phyloP scores from a whole-genome alignment of 1,140 invertebrate species.

The Eurosta solidaginis region DNA sequence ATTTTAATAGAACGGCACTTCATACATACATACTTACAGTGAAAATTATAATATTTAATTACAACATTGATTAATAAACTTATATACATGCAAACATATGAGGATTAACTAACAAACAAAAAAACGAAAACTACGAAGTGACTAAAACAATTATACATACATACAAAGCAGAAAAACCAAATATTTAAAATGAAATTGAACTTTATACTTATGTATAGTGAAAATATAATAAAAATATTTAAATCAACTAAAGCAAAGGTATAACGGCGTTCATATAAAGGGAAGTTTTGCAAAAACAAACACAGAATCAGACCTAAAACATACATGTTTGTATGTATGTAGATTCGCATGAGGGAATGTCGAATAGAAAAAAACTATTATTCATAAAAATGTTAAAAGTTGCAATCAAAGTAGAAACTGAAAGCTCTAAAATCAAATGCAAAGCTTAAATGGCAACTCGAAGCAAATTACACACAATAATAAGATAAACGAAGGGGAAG shows the following conservation, averaged over 20 bases:
- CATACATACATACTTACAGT: slow-evolving; percentile 53
- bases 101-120: slow-evolving; percentile 9
- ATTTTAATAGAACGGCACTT: slow-evolving; percentile 45
- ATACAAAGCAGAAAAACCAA: background rate
- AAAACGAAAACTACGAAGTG: background rate
- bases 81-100: slow-evolving; percentile 8
- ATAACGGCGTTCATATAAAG: too few species aligned
- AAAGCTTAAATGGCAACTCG: background rate
- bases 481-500: background rate
- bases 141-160: background rate
- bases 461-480: background rate
- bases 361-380: too few species aligned
- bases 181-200: background rate
- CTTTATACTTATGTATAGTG: too few species aligned
- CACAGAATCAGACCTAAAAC: too few species aligned
- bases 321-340: too few species aligned
- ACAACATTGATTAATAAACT: slow-evolving; percentile 35
- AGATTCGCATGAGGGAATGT: too few species aligned
- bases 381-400: background rate
- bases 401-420: slow-evolving; percentile 13
- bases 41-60: slow-evolving; percentile 50
- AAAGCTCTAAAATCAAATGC: slow-evolving; percentile 11
- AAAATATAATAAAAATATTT: too few species aligned
- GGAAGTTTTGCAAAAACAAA: too few species aligned
- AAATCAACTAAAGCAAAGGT: too few species aligned